Evolutionary conservation across 2,888 invertebrate genomes (phyloP).

Genomic region (Dynastes hyllus): DNA sequence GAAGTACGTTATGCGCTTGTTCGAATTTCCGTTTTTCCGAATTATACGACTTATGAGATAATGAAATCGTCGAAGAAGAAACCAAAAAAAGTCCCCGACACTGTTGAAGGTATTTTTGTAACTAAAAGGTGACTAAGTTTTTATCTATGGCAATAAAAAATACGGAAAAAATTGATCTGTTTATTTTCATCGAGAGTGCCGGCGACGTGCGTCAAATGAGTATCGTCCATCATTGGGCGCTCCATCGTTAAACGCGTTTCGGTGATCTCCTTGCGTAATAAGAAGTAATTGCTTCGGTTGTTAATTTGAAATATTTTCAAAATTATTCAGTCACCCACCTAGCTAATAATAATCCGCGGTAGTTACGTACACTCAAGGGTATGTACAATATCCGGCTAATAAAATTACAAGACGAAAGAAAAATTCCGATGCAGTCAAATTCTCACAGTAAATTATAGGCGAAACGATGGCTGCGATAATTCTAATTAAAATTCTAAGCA

Average conservation of each 20-base stretch:
- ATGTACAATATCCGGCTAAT: conserved; percentile 10
- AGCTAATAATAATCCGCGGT: conserved; percentile 8
- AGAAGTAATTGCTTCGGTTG: conserved; percentile 16
- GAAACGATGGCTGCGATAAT: too few species aligned
- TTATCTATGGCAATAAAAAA: conserved; percentile 46
- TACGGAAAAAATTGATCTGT: conserved; percentile 36
- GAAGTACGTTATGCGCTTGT: conserved; percentile 65
- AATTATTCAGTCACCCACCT: conserved; percentile 33
- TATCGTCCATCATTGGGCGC: conserved; percentile 1
- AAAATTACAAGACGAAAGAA: neutral
- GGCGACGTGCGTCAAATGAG: conserved; percentile 29
- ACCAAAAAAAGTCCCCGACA: conserved; percentile 53
- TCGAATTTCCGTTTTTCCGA: conserved; percentile 64
- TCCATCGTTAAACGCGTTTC: conserved; percentile 23
- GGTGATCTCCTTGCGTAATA: conserved; percentile 19
- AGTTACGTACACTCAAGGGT: neutral
- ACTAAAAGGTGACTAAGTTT: conserved; percentile 51
- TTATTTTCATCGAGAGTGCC: conserved; percentile 14
- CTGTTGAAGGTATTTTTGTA: conserved; percentile 57
- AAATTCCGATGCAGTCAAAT: neutral
- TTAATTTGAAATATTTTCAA: conserved; percentile 40
- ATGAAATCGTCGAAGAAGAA: conserved; percentile 65
- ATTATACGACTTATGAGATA: conserved; percentile 67
- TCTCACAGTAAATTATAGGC: neutral
- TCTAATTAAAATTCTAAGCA: too few species aligned